Percentiles rank a stretch among this genome's conserved stretches.
phyloP scores from a whole-genome alignment of 2,888 invertebrate species.

The Lycocerus yunnanus region DNA sequence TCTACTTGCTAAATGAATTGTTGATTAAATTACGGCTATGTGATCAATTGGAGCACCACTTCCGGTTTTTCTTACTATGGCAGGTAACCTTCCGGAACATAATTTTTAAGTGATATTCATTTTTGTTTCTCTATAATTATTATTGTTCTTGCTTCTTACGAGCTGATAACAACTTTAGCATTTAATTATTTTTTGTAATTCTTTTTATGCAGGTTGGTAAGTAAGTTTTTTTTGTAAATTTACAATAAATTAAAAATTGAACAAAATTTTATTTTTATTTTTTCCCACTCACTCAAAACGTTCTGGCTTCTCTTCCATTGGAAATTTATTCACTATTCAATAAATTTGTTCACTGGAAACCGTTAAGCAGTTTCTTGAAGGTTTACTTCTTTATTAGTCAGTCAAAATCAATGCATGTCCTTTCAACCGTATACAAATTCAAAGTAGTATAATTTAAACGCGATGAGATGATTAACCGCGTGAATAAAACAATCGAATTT shows the following conservation, averaged over 20 bases:
- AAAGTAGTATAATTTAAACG: neutral
- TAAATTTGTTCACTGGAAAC: neutral
- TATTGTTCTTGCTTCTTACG: neutral
- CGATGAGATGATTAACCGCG: neutral
- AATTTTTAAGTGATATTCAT: neutral
- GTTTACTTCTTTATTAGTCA: neutral
- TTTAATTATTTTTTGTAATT: neutral
- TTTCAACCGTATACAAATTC: neutral
- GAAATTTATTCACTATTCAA: neutral
- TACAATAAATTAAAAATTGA: no score
- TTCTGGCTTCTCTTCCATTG: neutral
- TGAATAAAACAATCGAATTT: neutral
- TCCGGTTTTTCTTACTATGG: neutral
- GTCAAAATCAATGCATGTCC: neutral
- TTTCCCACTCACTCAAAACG: no score
- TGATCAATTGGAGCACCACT: constrained; percentile 1
- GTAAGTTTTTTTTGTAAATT: no score
- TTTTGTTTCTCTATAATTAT: neutral
- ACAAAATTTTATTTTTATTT: neutral
- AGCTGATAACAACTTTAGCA: neutral
- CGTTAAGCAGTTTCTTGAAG: neutral
- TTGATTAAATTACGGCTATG: neutral
- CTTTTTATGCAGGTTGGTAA: no score
- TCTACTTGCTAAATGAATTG: neutral
- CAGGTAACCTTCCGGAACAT: constrained; percentile 2